Evolutionary conservation across 2,888 invertebrate species (phyloP).

Genomic region (Rhingia rostrata): DNA sequence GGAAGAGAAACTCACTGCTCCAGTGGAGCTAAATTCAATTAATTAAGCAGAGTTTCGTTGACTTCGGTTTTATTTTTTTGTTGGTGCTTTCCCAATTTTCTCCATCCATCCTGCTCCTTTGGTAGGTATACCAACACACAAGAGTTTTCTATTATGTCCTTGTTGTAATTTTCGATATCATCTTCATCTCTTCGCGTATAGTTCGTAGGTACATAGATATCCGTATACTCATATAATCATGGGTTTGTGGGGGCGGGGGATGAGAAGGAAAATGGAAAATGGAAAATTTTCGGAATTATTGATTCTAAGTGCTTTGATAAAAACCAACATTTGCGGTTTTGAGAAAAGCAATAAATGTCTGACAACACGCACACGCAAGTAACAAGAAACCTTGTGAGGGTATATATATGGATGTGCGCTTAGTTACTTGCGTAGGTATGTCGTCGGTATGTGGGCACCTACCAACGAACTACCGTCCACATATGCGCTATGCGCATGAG

Average conservation of each 20-base stretch:
- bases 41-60: constrained; percentile 44
- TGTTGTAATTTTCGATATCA: constrained; percentile 43
- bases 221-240: too few species aligned
- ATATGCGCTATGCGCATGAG: not conserved
- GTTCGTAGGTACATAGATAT: too few species aligned
- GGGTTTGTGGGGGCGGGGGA: not conserved
- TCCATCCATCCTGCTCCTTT: constrained; percentile 15
- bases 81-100: constrained; percentile 47
- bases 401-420: not conserved
- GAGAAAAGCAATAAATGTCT: constrained; percentile 7
- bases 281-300: constrained; percentile 65
- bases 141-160: constrained; percentile 36
- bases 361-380: constrained; percentile 45
- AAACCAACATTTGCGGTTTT: constrained; percentile 52
- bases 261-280: constrained; percentile 49
- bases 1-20: constrained; percentile 19
- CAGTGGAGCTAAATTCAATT: constrained; percentile 61
- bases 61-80: too few species aligned
- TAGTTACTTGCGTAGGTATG: too few species aligned
- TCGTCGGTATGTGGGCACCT: not conserved
- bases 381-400: not conserved
- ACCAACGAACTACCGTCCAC: not conserved
- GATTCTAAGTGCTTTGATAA: constrained; percentile 70
- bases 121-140: not conserved
- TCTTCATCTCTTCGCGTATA: not conserved